Percentiles rank a stretch among this genome's conserved stretches.
phyloP scores from a whole-genome alignment of 2,113 vertebrate species.

The Forbesichthys agassizii region DNA sequence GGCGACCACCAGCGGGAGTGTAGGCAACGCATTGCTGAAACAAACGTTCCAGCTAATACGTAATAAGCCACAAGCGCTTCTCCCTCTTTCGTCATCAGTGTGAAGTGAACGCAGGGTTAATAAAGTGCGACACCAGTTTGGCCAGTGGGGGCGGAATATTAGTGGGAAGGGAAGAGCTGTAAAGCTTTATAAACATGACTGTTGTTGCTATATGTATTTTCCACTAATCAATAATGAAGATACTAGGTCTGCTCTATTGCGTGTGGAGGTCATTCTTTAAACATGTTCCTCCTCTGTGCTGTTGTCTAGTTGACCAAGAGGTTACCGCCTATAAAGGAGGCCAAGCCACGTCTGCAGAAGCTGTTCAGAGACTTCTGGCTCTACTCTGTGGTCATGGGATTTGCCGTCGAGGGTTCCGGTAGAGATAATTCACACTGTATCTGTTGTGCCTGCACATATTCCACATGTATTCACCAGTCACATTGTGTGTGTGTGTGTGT shows the following conservation, averaged over 20 bases:
- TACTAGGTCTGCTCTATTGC: neutral
- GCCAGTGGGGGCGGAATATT: too few species aligned
- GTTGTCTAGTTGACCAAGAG: slow-evolving; percentile 85
- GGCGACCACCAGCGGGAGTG: too few species aligned
- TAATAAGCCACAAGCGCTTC: too few species aligned
- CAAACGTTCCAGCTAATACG: too few species aligned
- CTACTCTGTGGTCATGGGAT: slow-evolving; percentile 98
- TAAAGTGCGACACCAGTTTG: too few species aligned
- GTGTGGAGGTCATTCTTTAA: too few species aligned
- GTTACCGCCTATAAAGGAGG: slow-evolving; percentile 93
- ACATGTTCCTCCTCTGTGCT: neutral
- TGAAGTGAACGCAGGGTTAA: too few species aligned
- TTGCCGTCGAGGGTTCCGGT: slow-evolving; percentile 98
- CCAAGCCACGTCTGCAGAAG: slow-evolving; percentile 94
- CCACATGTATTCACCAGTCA: neutral
- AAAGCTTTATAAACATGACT: too few species aligned
- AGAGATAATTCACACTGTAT: slow-evolving; percentile 14
- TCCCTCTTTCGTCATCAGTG: too few species aligned
- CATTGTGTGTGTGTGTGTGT: neutral
- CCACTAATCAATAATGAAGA: too few species aligned
- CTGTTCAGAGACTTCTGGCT: slow-evolving; percentile 98
- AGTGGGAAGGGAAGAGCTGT: too few species aligned
- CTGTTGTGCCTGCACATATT: neutral
- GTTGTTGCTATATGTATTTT: neutral
- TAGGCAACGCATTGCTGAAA: too few species aligned